phyloP scores from a whole-genome alignment of 23 tunicate species.

The Phallusia fumigata region DNA sequence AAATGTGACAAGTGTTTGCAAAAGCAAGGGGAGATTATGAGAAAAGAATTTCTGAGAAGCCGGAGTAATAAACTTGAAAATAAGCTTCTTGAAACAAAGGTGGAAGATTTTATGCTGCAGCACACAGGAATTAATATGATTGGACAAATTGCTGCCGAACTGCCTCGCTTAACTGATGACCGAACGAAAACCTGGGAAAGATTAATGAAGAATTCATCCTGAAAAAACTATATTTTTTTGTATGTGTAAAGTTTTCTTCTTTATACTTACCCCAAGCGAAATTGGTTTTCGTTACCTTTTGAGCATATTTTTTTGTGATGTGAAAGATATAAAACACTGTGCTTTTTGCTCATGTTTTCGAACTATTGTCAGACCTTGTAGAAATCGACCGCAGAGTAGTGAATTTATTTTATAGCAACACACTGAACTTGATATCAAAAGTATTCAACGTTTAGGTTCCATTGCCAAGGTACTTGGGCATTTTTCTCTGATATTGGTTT shows the following conservation, averaged over 20 bases:
- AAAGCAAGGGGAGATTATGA: neutral
- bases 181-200: neutral
- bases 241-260: no score
- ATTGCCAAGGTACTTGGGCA: no score
- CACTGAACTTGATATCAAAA: neutral
- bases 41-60: neutral
- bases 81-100: neutral
- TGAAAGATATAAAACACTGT: no score
- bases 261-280: no score
- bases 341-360: neutral
- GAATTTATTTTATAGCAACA: neutral
- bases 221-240: neutral
- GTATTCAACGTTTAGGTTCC: neutral
- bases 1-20: neutral
- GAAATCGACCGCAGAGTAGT: no score
- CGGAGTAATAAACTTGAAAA: neutral
- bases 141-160: neutral
- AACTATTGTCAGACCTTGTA: neutral
- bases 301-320: no score
- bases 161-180: neutral
- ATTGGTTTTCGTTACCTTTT: no score
- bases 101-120: neutral
- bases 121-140: conserved; percentile 4
- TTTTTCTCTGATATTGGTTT: neutral
- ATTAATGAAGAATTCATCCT: neutral